Percentiles rank a stretch among this genome's conserved stretches.
These are phyloP conservation scores for Paedocypris micromegethes DNA, from an alignment of 2,797 vertebrate species.

Conservation along the genomic window DNA sequence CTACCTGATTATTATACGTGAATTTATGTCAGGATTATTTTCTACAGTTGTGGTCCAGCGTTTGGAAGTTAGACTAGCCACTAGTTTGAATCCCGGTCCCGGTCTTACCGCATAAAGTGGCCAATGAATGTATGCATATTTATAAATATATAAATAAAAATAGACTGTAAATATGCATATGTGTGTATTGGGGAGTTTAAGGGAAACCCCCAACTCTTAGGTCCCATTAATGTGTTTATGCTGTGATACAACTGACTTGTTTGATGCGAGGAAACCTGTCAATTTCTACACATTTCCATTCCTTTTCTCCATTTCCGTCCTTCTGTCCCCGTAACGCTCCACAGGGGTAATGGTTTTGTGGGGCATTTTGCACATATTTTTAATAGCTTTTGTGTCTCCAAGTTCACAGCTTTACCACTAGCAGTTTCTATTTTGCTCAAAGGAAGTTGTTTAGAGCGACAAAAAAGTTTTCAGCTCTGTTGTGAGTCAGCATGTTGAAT, in stretches of 20 bases:
- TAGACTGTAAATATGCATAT: not conserved
- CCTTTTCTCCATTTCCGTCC: conserved; percentile 18
- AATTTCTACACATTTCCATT: not conserved
- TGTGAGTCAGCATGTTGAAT: too few relatives aligned
- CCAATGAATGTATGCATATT: too few relatives aligned
- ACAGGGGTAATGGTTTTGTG: conserved; percentile 1
- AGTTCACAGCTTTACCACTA: conserved; percentile 12
- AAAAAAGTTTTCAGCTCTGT: not conserved
- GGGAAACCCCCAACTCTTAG: conserved; percentile 23
- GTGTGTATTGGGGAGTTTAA: conserved; percentile 3
- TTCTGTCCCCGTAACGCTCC: conserved; percentile 8
- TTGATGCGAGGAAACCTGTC: conserved; percentile 29
- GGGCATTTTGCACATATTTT: conserved; percentile 28
- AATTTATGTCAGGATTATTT: too few relatives aligned
- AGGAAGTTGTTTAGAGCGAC: not conserved
- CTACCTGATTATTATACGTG: too few relatives aligned
- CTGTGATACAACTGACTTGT: not conserved
- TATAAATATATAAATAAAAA: too few relatives aligned
- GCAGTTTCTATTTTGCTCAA: conserved; percentile 21
- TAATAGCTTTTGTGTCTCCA: conserved; percentile 22
- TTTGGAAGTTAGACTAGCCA: too few relatives aligned
- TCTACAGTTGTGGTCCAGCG: too few relatives aligned
- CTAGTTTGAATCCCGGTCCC: too few relatives aligned
- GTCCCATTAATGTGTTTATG: conserved; percentile 38
- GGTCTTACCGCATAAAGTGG: too few relatives aligned